These are phyloP conservation scores for Hippocampus mohnikei DNA, from an alignment of 2,113 vertebrate genomes.

Conservation along the genomic window DNA sequence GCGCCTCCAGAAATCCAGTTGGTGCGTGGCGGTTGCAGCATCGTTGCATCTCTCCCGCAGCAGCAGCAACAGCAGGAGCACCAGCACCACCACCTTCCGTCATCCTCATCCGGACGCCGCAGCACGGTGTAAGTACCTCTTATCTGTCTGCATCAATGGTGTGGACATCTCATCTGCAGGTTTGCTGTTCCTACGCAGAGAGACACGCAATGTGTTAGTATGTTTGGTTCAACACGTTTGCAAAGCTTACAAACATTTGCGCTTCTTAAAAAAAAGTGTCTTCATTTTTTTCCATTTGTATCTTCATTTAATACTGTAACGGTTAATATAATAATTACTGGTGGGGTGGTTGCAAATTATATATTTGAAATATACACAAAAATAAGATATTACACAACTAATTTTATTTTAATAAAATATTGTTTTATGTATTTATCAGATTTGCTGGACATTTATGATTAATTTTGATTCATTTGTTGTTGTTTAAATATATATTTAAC, in stretches of 20 bases:
- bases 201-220: neutral
- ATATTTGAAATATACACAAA: too few relatives aligned
- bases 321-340: too few relatives aligned
- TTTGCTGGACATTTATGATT: too few relatives aligned
- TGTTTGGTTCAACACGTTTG: neutral
- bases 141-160: neutral
- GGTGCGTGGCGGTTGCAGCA: constrained; percentile 49
- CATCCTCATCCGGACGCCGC: constrained; percentile 7
- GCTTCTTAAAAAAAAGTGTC: neutral
- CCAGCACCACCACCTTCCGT: constrained; percentile 42
- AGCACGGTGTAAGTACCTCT: neutral
- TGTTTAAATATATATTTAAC: too few relatives aligned
- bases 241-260: neutral
- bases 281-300: neutral
- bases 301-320: neutral
- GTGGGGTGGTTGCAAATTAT: too few relatives aligned
- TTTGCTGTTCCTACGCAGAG: neutral
- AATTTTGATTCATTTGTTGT: too few relatives aligned
- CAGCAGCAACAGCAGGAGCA: constrained; percentile 43
- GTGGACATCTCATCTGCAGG: neutral
- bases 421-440: too few relatives aligned
- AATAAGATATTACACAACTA: too few relatives aligned
- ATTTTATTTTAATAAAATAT: too few relatives aligned
- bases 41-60: constrained; percentile 48
- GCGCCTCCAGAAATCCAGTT: constrained; percentile 48